phyloP scores from a whole-genome alignment of 2,888 invertebrate genomes.

The Artemia sinica region DNA sequence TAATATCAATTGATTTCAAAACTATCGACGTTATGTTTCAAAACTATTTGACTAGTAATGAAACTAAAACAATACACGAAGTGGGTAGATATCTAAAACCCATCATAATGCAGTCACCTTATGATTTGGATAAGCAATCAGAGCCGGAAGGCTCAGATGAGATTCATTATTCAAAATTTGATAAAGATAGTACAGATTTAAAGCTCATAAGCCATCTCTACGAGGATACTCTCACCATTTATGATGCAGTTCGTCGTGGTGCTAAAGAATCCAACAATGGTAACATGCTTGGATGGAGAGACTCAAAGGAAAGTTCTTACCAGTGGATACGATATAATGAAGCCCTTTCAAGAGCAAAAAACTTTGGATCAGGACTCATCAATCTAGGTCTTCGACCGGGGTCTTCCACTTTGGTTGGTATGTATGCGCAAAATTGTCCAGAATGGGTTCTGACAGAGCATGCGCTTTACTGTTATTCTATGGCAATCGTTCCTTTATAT shows the following conservation, averaged over 20 bases:
- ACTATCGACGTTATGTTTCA: no score
- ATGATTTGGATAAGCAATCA: constrained; percentile 61
- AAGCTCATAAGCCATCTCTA: constrained; percentile 64
- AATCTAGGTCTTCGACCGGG: constrained; percentile 52
- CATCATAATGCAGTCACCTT: constrained; percentile 46
- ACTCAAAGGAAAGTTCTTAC: constrained; percentile 65
- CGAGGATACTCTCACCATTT: constrained; percentile 72
- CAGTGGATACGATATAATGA: constrained; percentile 86
- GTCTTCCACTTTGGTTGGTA: constrained; percentile 64
- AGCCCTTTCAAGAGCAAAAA: constrained; percentile 65
- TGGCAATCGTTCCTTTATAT: constrained; percentile 87
- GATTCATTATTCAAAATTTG: constrained; percentile 73
- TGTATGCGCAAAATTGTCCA: constrained; percentile 87
- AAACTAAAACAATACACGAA: no score
- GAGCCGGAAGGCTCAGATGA: constrained; percentile 61
- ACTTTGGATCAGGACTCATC: constrained; percentile 77
- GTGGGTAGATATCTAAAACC: no score
- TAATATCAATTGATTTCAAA: no score
- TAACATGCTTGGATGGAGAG: constrained; percentile 77
- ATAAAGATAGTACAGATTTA: constrained; percentile 71
- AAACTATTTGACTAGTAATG: no score
- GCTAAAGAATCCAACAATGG: constrained; percentile 84
- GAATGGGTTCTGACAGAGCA: constrained; percentile 94
- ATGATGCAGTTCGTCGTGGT: constrained; percentile 75
- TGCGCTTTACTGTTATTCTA: constrained; percentile 76